A percentile compares a stretch with the other conserved stretches of the same genome.
Evolutionary conservation across 2,113 vertebrate species (phyloP).

Genomic region (Parus major): DNA sequence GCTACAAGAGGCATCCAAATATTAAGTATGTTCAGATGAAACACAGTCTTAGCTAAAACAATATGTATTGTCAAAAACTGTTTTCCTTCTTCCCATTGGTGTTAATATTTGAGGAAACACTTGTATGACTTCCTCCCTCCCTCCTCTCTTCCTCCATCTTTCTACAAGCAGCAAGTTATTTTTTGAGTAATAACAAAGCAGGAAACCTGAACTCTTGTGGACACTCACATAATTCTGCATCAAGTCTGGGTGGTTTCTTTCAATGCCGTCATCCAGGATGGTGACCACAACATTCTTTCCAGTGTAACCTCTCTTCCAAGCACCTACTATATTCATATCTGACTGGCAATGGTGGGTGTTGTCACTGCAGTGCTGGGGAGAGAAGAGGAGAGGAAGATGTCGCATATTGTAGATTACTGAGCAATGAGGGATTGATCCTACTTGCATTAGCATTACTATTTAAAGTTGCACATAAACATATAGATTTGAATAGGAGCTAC

Average conservation of each 20-base stretch:
- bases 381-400: slow-evolving; percentile 1
- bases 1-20: neutral
- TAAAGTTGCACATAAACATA: neutral
- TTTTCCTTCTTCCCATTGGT: neutral
- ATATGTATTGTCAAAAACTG: neutral
- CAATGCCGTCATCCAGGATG: slow-evolving; percentile 96
- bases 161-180: neutral
- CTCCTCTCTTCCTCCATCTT: neutral
- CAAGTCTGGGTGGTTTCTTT: slow-evolving; percentile 95
- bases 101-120: neutral
- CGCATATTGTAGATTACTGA: neutral
- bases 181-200: neutral
- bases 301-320: slow-evolving; percentile 98
- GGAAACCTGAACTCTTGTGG: neutral
- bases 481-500: neutral
- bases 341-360: slow-evolving; percentile 95
- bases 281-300: slow-evolving; percentile 97
- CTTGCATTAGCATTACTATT: neutral
- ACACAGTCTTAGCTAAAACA: neutral
- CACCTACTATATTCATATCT: slow-evolving; percentile 98
- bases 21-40: neutral
- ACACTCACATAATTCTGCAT: slow-evolving; percentile 96
- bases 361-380: slow-evolving; percentile 91
- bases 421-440: neutral
- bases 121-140: neutral